Base-by-base conservation (phyloP, 1,140 invertebrate species). In the Holotrichia oblita region DNA sequence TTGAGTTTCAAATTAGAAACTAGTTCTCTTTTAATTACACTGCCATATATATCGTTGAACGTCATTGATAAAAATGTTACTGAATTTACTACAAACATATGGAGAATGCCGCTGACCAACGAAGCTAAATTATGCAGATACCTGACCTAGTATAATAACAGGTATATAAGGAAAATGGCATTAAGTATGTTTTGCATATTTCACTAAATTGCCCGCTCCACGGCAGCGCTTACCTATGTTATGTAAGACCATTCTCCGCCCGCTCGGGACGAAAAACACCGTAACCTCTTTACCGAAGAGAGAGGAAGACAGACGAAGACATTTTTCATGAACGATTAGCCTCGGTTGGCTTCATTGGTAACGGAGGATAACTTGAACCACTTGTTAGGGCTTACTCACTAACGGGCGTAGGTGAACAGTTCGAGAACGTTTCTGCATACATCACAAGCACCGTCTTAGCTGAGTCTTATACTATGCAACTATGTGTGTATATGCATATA, bases 151-250 rank as follows among this genome's bases (percentile, higher is more conserved):
- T 69, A 69, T 69, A 69, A 69, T 69, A 74, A 74, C 42, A 74
- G 42, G 73, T 74, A 74, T 48, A 74, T 74, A 74, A 74, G 73
- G 40, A 74, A 74, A 42, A 74, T 74, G 40, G 73, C 73, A 48
- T 74, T 74, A 74, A 74, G 73, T 74, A 34, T 48, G n/a, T 74
- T 74, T 69, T 69, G 61, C 61, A 69, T 69, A 69, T 69, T 69
- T 69, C 61, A 69, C 61, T 69, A 69, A 69, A 69, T 69, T 69
- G 61, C 61, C 8, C 61, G 61, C 61, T 69, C 61, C 22, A 69
- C 61, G 61, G 61, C 61, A 69, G 61, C 61, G 61, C 61, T 69
- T 69, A 9, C 22, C 61, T 69, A 7, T 69, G 22, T 69, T 69
- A 69, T 69, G 61, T 22, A 69, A 69, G 61, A 69, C 61, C 61